These are phyloP conservation scores for Pelosia muscerda DNA, from an alignment of 2,888 invertebrate species.

Conservation along the genomic window DNA sequence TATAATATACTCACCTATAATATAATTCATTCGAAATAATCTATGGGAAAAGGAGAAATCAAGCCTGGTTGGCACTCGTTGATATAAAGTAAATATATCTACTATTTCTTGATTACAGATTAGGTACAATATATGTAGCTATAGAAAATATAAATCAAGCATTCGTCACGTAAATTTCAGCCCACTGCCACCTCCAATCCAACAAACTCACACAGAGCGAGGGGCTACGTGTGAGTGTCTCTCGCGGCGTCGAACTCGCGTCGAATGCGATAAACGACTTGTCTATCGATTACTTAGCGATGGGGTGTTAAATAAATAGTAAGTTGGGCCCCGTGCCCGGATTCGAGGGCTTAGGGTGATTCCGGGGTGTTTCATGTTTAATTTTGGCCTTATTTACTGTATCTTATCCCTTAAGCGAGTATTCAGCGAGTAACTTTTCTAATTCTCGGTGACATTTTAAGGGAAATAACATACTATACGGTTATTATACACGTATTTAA, in stretches of 20 bases:
- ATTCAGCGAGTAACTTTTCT: not conserved
- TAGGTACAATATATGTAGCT: not conserved
- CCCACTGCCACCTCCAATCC: not conserved
- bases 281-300: conserved; percentile 17
- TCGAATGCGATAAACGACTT: conserved; percentile 22
- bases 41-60: not conserved
- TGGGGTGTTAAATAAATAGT: conserved; percentile 19
- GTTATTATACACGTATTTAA: too few species aligned
- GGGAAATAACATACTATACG: not conserved
- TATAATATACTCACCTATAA: too few species aligned
- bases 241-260: conserved; percentile 7
- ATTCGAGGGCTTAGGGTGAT: not conserved
- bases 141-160: not conserved
- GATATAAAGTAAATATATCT: not conserved
- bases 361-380: not conserved
- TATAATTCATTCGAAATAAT: not conserved
- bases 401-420: not conserved
- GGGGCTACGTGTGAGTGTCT: not conserved
- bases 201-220: not conserved
- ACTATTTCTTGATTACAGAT: not conserved
- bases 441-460: not conserved
- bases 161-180: not conserved
- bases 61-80: not conserved
- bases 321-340: not conserved
- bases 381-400: conserved; percentile 3